Percentiles rank a stretch among this genome's conserved stretches.
phyloP scores from a whole-genome alignment of 2,113 vertebrate species.

The rat (Rattus norvegicus) region DNA sequence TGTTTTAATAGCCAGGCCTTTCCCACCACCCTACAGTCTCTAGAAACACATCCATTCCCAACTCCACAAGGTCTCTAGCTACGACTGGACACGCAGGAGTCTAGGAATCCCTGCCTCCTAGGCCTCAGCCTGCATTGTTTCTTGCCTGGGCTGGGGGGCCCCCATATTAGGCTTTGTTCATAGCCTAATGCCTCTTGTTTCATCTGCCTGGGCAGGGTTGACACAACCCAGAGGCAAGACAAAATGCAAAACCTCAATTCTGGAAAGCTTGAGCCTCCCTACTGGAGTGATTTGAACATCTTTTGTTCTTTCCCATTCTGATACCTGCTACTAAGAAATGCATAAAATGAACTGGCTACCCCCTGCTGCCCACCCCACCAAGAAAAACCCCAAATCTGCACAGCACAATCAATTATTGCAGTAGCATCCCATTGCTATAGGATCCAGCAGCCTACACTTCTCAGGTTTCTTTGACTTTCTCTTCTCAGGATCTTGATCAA shows the following conservation, averaged over 20 bases:
- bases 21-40: background rate
- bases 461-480: background rate
- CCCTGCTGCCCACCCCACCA: background rate
- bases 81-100: no score
- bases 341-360: constrained; percentile 60
- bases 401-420: background rate
- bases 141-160: no score
- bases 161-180: no score
- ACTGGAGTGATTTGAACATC: background rate
- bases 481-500: background rate
- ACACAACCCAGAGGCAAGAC: no score
- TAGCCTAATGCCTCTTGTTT: no score
- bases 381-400: background rate
- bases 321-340: background rate
- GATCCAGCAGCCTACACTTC: background rate
- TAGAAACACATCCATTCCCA: constrained; percentile 3
- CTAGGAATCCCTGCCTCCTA: no score
- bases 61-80: no score
- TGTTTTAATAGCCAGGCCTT: background rate
- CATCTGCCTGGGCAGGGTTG: no score
- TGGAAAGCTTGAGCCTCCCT: background rate
- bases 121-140: no score
- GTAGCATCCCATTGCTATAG: background rate
- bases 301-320: constrained; percentile 1
- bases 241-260: no score